Evolutionary conservation across 1,140 invertebrate species (phyloP).

Genomic region (Lamellibrachia luymesi): DNA sequence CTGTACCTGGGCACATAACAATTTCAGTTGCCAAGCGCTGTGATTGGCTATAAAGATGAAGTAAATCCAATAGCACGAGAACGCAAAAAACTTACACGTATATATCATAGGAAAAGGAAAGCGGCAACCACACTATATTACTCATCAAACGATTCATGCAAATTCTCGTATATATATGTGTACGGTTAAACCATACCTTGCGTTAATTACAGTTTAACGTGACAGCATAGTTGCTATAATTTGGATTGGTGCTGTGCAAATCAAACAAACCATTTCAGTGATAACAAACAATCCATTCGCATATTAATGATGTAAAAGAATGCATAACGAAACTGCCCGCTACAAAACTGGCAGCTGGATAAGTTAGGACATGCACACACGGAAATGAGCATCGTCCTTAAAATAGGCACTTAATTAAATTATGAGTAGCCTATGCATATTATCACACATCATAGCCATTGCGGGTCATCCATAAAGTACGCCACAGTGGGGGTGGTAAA

Average conservation of each 20-base stretch:
- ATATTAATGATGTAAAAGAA: neutral
- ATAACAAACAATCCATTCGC: neutral
- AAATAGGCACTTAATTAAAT: neutral
- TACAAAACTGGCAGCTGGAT: neutral
- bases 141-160: neutral
- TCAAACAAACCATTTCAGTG: neutral
- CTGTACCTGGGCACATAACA: no score
- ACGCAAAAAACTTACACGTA: neutral
- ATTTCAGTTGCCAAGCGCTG: neutral
- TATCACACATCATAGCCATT: neutral
- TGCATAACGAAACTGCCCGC: neutral
- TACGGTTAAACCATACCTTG: neutral
- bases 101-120: neutral
- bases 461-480: neutral
- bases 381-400: neutral
- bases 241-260: neutral
- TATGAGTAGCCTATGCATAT: neutral
- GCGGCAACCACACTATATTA: neutral
- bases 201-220: neutral
- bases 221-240: neutral
- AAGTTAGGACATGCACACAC: neutral
- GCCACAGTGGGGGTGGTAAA: no score
- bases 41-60: neutral
- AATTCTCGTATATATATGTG: neutral
- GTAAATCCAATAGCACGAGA: neutral